phyloP scores from a whole-genome alignment of 2,797 vertebrate genomes.

The Ctenochaetus hawaiiensis region DNA sequence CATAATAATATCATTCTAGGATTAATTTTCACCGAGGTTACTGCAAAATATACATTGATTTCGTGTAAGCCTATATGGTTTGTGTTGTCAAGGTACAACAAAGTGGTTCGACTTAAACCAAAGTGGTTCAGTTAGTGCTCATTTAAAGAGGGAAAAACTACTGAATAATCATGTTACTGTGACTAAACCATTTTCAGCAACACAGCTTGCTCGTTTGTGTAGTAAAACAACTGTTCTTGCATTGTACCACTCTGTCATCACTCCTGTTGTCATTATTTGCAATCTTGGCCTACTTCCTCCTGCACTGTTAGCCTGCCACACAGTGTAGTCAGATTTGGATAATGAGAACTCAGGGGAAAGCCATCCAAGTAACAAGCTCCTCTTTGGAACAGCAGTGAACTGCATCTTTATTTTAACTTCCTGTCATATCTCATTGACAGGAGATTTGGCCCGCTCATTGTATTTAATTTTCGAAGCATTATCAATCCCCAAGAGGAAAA shows the following conservation, averaged over 20 bases:
- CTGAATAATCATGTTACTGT: not conserved
- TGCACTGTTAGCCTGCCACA: constrained; percentile 7
- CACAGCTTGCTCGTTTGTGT: not conserved
- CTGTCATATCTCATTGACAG: constrained; percentile 5
- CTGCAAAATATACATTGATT: not conserved
- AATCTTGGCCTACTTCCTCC: constrained; percentile 37
- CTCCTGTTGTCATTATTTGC: constrained; percentile 28
- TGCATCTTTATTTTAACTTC: constrained; percentile 9
- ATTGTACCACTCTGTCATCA: constrained; percentile 3
- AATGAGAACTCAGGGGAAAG: constrained; percentile 56
- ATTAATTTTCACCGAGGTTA: not conserved
- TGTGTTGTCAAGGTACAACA: not conserved
- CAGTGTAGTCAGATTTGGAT: constrained; percentile 23
- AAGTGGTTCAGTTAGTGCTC: not conserved
- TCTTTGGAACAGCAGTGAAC: constrained; percentile 21
- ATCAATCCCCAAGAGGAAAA: not conserved
- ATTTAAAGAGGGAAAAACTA: not conserved
- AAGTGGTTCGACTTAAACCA: not conserved
- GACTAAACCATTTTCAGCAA: not conserved
- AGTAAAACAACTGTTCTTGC: not conserved
- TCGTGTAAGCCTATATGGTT: not conserved
- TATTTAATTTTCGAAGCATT: constrained; percentile 20
- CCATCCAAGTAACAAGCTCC: constrained; percentile 16
- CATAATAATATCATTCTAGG: not conserved
- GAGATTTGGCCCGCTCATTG: not conserved